Evolutionary conservation across 1,140 invertebrate species (phyloP), one percentile per base, ranked within the genome.

Genomic region (Daktulosphaira vitifoliae): DNA sequence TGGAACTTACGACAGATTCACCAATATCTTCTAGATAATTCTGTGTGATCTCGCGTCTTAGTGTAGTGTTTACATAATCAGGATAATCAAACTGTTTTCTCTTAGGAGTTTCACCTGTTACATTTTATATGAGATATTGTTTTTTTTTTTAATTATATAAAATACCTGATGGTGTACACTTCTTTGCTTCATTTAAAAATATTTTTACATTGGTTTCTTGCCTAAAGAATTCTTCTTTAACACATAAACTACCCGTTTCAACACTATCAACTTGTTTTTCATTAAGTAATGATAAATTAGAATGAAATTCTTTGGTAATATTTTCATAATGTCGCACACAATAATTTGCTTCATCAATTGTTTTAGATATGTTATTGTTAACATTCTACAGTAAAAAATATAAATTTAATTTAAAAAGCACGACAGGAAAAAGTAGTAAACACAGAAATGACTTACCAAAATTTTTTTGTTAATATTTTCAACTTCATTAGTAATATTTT

Each of bases 181-280:
- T 38, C 18, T 62, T 48, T 15, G 42, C 42, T 62, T 62, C 56
- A 4, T 62, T 62, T 11, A 62, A 33, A 48, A 62, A 48, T 15
- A 46, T 20, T 13, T 46, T 62, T n/a, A 62, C 20, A 48, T 62
- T 62, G 13, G 56, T 62, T 33, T 46, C 56, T 48, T 62, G 56
- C 29, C 42, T 48, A 5, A 62, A 62, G 6, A 62, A 62, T 48
- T 62, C 56, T 62, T 62, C 56, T 62, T 62, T 62, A 22, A 62
- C 56, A 48, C 56, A 62, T 33, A 62, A 48, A 20, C 56, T 62
- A 6, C 56, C 42, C 2, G 56, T 62, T 20, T 39, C 42, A 6
- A 62, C 16, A 46, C 56, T 20, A 48, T 62, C 56, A 22, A 46
- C 42, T 7, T 48, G 56, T 62, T 48, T 62, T 62, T 33, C 42